Base-by-base conservation (phyloP, 2,888 invertebrate species). In the Keiferia lycopersicella region DNA sequence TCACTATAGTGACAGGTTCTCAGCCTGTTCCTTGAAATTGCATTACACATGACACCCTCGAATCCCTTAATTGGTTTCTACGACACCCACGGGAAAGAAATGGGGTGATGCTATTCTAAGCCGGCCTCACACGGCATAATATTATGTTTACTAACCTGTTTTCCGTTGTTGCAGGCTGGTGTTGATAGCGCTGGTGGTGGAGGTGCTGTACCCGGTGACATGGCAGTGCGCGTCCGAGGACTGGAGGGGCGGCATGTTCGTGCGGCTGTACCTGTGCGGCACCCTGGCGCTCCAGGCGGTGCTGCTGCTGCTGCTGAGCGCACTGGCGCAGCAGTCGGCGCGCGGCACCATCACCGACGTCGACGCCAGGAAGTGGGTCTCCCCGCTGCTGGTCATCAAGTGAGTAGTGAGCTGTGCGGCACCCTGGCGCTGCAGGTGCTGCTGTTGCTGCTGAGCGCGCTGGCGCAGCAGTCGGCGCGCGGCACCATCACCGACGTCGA, bases 301-400 rank as follows among this genome's bases (percentile, higher is more conserved):
- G 50, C 93, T 95, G 63, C 93, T 95, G 78, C 80, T 95, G 70
- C 88, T 95, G 41, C 86, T 95, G 67, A 92, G 94, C 53, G 93
- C 93, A 30, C 89, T 96, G 70, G 94, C 95, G 41, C 94, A 94
- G 80, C 93, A 95, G 72, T 95, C 95, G 70, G 94, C 95, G 12
- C 93, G 94, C 73, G 98, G 98, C 34, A 95, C 96, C 67, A 96
- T 97, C 73, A 95, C 95, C 67, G 95, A 96, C 71, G 93, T 94
- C 30, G 92, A 94, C 63, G 93, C 95, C 7, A 91, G 97, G 71
- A 93, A 93, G 74, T 92, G 93, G 73, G 96, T 97, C 12, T 93
- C 96, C 8, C 94, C 94, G 38, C 88, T 96, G 61, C 86, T 97
- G 26, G 94, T 96, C 71, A 77, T 95, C 73, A 96, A 96, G 95